phyloP scores from a whole-genome alignment of 2,797 vertebrate genomes.

The Gambusia yucatana region DNA sequence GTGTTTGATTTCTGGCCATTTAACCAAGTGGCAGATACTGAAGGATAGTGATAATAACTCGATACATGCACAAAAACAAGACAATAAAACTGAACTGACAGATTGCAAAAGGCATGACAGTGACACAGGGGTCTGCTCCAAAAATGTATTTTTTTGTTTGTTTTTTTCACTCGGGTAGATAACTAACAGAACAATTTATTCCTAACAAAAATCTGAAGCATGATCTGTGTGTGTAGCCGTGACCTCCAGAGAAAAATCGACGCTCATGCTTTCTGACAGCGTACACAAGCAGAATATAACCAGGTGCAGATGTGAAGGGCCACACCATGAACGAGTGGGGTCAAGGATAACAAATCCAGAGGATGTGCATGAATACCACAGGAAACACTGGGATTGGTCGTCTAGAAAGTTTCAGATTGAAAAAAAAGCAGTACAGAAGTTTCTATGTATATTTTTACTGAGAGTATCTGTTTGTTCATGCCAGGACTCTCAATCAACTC shows the following conservation, averaged over 20 bases:
- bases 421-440: background rate
- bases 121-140: conserved; percentile 33
- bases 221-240: conserved; percentile 30
- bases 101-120: conserved; percentile 59
- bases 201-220: conserved; percentile 48
- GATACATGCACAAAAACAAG: conserved; percentile 33
- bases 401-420: conserved; percentile 38
- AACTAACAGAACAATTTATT: conserved; percentile 17
- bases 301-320: conserved; percentile 55
- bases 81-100: conserved; percentile 39
- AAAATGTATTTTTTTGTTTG: background rate
- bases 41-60: conserved; percentile 17
- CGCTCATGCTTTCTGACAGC: conserved; percentile 14
- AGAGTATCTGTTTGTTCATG: conserved; percentile 51
- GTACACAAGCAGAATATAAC: conserved; percentile 22
- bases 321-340: conserved; percentile 24
- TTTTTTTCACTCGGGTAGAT: background rate
- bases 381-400: conserved; percentile 50
- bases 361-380: conserved; percentile 44
- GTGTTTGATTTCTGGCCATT: conserved; percentile 23
- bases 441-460: conserved; percentile 26
- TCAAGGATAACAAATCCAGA: conserved; percentile 38
- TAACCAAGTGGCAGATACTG: conserved; percentile 33
- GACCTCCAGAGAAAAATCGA: conserved; percentile 25
- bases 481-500: conserved; percentile 41